Base-by-base conservation (phyloP, 2,113 vertebrate species). In the Austrofundulus limnaeus region DNA sequence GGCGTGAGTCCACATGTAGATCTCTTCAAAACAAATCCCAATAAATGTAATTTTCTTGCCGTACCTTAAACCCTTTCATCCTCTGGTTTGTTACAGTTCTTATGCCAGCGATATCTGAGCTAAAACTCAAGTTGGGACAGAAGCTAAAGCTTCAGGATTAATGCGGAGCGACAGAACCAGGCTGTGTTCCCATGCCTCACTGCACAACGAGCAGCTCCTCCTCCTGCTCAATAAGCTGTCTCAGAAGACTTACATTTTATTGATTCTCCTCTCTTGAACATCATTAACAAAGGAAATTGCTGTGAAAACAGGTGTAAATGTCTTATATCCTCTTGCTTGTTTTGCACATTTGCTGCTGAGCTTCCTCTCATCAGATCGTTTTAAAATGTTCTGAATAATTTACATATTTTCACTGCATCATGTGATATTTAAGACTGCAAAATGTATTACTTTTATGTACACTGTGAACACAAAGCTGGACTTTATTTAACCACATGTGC, bases 121-220 rank as follows among this genome's bases (percentile, higher is more conserved):
- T 95, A 21, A 87, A 86, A 41, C 31, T 41, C 1, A 90, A 79
- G 38, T 28, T 94, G 5, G 67, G 82, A 48, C 75, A 52, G 58
- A 83, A 75, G 58, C 34, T 20, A 6, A 82, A 39, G 12, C 4
- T 1, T 48, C n/a, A 37, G 6, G n/a, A 78, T 23, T 73, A 78
- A 81, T 23, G 31, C 39, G 14, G 39, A 41, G 39, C 39, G 39
- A 41, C 31, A 10, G 31, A 9, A 34, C 31, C 5, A 34, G 31
- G 31, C 25, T 7, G 7, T 7, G 25, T 3, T n/a, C n/a, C n/a
- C n/a, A n/a, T n/a, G n/a, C n/a, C n/a, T n/a, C n/a, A n/a, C n/a
- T n/a, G 25, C 7, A 28, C 25, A 28, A 3, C 25, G 25, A 28
- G 25, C 25, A 28, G 7, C 19, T 37, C 53, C 20, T 70, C 61